Base-by-base conservation (phyloP, 2,888 invertebrate genomes). In the Galeruca laticollis region DNA sequence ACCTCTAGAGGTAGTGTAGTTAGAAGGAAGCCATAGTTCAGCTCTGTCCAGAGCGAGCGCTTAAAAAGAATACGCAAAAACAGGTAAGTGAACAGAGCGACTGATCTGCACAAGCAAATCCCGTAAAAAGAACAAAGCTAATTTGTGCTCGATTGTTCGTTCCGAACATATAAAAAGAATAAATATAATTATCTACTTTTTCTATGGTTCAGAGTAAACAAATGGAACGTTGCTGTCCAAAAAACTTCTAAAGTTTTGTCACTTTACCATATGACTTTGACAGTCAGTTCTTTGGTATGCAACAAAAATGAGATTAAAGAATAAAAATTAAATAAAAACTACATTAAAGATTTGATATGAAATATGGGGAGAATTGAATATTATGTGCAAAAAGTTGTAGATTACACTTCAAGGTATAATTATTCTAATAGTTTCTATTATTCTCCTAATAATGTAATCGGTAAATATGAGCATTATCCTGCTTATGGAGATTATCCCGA, bases 321-420 rank as follows among this genome's bases (percentile, higher is more conserved):
- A 40, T n/a, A 40, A n/a, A n/a, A 40, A 40, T 40, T 5, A 15
- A 1, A 43, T 43, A 43, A 43, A 3, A n/a, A 43, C n/a, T 43
- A 43, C 6, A n/a, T 6, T n/a, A 40, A 13, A 47, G 8, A 26
- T 9, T 47, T 47, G 26, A 26, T 0, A 26, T 52, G 52, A 52
- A 13, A 76, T 59, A 84, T 84, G 83, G 71, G 63, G n/a, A 79
- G 89, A 79, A 84, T 93, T 43, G 92, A 94, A 81, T 95, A 95
- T 82, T 96, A 91, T 85, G 95, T 93, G 1, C 88, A 91, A 78
- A 90, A 90, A 81, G 94, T 96, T 51, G 87, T 91, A 56, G 93
- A 94, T 83, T 96, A 94, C 82, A 95, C 95, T 83, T 96, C 96
- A 0, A 95, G 95, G 86, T 97, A 97, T 87, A 97, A 96, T 71